Base-by-base conservation (phyloP, 2,888 invertebrate species). In the Pteria penguin region DNA sequence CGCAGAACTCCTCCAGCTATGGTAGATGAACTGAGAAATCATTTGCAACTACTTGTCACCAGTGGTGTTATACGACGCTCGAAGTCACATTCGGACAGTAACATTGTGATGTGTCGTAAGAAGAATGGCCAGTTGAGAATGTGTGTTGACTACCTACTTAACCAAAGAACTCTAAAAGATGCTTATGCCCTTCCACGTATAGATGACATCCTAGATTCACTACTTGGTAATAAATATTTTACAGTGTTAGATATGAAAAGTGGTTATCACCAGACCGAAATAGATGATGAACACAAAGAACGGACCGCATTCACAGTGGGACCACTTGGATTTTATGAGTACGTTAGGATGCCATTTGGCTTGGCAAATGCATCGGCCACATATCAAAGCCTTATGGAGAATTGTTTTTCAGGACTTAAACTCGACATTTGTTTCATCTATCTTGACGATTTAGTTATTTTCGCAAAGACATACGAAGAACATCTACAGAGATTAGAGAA, bases 361-460 rank as follows among this genome's bases (percentile, higher is more conserved):
- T n/a, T n/a, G n/a, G n/a, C n/a, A n/a, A n/a, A n/a, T n/a, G n/a
- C n/a, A n/a, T n/a, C n/a, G 14, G 66, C 75, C 2, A 76, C 76
- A 2, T 77, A 63, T 29, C 75, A 77, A 33, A 4, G 75, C 18
- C 73, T 76, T 14, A 78, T 78, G 75, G 78, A 78, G 54, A 29
- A 69, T 4, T n/a, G 22, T 4, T 31, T 79, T 2, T 45, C 55
- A 27, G 76, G 62, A n/a, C 52, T 79, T n/a, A 31, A 75, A 31
- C 14, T 26, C 22, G 18, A 70, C 4, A 71, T 66, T 27, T 75
- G 72, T 57, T 29, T 74, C 14, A 61, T 78, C 18, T 82, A 76
- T 45, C 4, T 82, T 2, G 81, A 82, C 60, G 81, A 82, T 65
- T 24, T 80, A 22, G 79, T 77, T 18, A 65, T 81, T n/a, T 76